Evolutionary conservation across 2,888 invertebrate species (phyloP).

Genomic region (Phyllotreta striolata): DNA sequence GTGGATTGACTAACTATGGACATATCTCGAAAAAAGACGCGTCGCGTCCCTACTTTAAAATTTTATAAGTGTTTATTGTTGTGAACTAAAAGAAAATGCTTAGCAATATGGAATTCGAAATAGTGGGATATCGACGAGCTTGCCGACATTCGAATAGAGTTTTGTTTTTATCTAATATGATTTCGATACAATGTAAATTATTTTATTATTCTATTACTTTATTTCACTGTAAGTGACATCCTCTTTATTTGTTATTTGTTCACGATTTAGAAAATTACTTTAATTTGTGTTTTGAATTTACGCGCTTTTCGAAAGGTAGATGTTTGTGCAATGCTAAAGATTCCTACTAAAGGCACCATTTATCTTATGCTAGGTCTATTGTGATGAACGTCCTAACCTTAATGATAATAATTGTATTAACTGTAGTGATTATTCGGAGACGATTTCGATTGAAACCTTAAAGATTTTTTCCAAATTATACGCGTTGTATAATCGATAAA

Average conservation of each 20-base stretch:
- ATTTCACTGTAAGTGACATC: no score
- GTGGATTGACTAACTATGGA: conserved; percentile 25
- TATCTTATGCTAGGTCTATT: conserved; percentile 28
- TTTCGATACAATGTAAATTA: no score
- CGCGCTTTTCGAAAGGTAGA: background rate
- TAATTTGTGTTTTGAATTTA: background rate
- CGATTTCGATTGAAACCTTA: no score
- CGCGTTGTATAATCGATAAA: no score
- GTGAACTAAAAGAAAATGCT: conserved; percentile 39
- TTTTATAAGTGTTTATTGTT: conserved; percentile 42
- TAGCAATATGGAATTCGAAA: conserved; percentile 44
- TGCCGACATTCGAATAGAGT: no score
- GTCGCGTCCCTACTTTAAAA: conserved; percentile 29
- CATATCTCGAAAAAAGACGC: conserved; percentile 25
- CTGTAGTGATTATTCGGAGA: no score
- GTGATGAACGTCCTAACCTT: conserved; percentile 4
- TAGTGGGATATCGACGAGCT: background rate
- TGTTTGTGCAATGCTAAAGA: background rate
- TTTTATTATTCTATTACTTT: no score
- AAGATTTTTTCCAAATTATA: no score
- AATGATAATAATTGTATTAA: no score
- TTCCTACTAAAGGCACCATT: conserved; percentile 24
- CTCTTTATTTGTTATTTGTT: no score
- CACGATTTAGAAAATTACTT: background rate
- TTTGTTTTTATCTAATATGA: no score